phyloP scores from a whole-genome alignment of 2,797 vertebrate species.

The Amphiprion clarkii region DNA sequence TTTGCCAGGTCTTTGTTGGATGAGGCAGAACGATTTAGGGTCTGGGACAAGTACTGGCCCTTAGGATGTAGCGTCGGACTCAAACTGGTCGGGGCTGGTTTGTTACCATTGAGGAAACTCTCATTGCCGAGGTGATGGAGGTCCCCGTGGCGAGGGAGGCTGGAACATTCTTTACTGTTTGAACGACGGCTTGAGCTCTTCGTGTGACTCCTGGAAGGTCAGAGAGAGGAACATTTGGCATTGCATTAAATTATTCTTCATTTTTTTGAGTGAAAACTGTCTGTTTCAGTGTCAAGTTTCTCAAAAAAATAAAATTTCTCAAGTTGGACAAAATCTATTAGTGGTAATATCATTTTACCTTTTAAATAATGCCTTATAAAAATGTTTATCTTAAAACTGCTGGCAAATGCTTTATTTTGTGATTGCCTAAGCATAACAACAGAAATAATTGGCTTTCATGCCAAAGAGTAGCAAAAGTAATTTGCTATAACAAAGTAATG shows the following conservation, averaged over 20 bases:
- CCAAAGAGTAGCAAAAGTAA: too few relatives aligned
- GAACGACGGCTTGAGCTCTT: constrained; percentile 94
- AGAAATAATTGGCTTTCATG: too few relatives aligned
- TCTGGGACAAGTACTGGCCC: constrained; percentile 89
- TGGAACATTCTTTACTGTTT: constrained; percentile 96
- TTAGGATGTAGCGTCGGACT: constrained; percentile 95
- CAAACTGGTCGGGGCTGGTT: constrained; percentile 89
- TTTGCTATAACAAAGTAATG: too few relatives aligned
- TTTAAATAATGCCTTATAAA: too few relatives aligned
- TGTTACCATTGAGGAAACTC: constrained; percentile 95
- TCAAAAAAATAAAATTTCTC: background rate
- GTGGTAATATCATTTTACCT: too few relatives aligned
- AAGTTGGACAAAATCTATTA: background rate
- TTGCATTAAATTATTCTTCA: background rate
- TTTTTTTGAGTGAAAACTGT: background rate
- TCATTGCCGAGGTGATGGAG: constrained; percentile 91
- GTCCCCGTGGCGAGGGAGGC: constrained; percentile 93
- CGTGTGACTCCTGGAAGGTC: constrained; percentile 88
- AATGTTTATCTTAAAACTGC: too few relatives aligned
- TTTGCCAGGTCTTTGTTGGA: constrained; percentile 94
- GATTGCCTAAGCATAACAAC: too few relatives aligned
- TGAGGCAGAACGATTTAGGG: constrained; percentile 91
- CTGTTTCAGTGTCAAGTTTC: background rate
- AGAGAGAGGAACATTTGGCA: background rate
- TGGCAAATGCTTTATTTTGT: too few relatives aligned